These are phyloP conservation scores for Amiota minor DNA, from an alignment of 2,888 invertebrate genomes.

Conservation along the genomic window DNA sequence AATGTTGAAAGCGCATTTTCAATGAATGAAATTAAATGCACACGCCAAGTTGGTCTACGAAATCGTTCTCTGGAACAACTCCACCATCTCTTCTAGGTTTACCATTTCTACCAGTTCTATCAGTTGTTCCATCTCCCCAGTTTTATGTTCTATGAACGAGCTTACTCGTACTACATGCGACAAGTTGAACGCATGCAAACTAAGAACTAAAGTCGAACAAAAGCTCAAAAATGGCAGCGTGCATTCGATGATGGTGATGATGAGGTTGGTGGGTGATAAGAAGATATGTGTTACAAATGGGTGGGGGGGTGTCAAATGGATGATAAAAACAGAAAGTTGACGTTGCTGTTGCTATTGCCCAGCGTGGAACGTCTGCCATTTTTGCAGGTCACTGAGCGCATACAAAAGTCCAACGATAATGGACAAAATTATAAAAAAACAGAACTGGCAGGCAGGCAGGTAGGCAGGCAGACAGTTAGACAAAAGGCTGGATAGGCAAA, in stretches of 20 bases:
- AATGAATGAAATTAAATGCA: conserved; percentile 59
- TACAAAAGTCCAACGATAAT: conserved; percentile 55
- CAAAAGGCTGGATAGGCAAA: too few relatives aligned
- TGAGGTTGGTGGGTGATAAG: background rate
- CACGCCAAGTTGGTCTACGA: background rate
- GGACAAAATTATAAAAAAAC: too few relatives aligned
- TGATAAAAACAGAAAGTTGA: conserved; percentile 2
- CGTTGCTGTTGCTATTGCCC: background rate
- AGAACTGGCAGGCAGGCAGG: too few relatives aligned
- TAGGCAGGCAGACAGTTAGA: too few relatives aligned
- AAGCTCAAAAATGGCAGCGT: background rate
- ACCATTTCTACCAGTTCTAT: too few relatives aligned
- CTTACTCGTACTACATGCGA: too few relatives aligned
- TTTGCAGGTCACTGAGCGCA: conserved; percentile 71
- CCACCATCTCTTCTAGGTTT: too few relatives aligned
- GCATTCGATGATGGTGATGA: background rate
- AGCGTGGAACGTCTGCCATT: conserved; percentile 63
- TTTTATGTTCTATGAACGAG: too few relatives aligned
- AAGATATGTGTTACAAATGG: background rate
- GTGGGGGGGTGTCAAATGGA: background rate
- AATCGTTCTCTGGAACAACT: background rate
- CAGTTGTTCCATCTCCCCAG: too few relatives aligned
- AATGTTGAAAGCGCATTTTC: conserved; percentile 16
- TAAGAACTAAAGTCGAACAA: too few relatives aligned
- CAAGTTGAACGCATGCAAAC: conserved; percentile 8